phyloP scores from a whole-genome alignment of 2,888 invertebrate species.

The Drosophila neotestacea region DNA sequence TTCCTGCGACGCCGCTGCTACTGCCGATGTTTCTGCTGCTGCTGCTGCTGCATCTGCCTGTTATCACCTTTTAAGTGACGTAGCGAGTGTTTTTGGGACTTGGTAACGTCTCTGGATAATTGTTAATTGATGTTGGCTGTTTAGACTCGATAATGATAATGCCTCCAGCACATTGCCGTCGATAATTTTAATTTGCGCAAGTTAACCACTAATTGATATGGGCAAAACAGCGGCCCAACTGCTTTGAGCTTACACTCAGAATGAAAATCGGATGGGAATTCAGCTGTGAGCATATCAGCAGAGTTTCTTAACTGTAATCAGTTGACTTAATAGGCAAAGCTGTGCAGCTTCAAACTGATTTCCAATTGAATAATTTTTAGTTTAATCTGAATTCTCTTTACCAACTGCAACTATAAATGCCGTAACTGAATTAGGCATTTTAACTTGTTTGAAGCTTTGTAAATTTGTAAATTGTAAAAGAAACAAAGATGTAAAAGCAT shows the following conservation, averaged over 20 bases:
- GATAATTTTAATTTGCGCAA: conserved; percentile 50
- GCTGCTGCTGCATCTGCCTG: conserved; percentile 46
- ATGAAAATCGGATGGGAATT: conserved; percentile 40
- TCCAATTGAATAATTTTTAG: conserved; percentile 4
- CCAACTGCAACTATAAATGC: not conserved
- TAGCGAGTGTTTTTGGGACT: conserved; percentile 26
- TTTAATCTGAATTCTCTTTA: not conserved
- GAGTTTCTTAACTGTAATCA: conserved; percentile 45
- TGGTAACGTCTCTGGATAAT: conserved; percentile 3
- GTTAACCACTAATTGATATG: conserved; percentile 52
- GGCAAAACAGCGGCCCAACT: conserved; percentile 45
- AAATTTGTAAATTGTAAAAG: too few relatives aligned
- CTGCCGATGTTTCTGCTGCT: conserved; percentile 9
- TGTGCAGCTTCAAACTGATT: conserved; percentile 35
- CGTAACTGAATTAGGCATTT: too few relatives aligned
- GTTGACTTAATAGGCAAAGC: conserved; percentile 57
- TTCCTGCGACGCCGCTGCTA: conserved; percentile 14
- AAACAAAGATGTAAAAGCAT: too few relatives aligned
- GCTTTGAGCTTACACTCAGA: conserved; percentile 42
- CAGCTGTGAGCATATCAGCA: conserved; percentile 49
- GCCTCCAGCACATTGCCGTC: conserved; percentile 27
- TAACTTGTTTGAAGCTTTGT: too few relatives aligned
- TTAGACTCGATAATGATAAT: conserved; percentile 39
- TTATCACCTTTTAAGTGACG: conserved; percentile 44
- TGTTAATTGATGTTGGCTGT: conserved; percentile 17